Evolutionary conservation across 2,888 invertebrate genomes (phyloP), one percentile per base, ranked within the genome.

Genomic region (Laspeyria flexula): DNA sequence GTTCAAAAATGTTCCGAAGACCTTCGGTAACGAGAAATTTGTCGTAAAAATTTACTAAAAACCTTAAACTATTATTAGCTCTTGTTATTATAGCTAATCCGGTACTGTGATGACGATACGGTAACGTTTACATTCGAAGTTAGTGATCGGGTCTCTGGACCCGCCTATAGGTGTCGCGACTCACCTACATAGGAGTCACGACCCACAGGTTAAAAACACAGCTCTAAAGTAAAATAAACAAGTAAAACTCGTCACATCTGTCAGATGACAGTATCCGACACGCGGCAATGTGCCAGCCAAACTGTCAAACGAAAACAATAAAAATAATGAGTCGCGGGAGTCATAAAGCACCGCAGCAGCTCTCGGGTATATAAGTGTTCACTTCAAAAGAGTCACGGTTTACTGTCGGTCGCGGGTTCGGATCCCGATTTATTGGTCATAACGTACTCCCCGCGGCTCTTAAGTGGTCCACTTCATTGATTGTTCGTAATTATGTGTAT

Each of bases 341-440:
- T 48, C 42, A 42, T 49, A 43, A 49, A 38, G 31, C 29, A 47
- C 60, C 53, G 40, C 54, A 56, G 12, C 42, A n/a, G n/a, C 49
- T 43, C 35, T 40, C 53, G 38, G n/a, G n/a, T n/a, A n/a, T n/a
- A n/a, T 69, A 86, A 87, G 83, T 1, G 80, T 25, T 86, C 1
- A 84, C 90, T 61, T 86, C 80, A 50, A 83, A 74, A 79, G 69
- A 41, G 27, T n/a, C n/a, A n/a, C n/a, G n/a, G 27, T 50, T 43
- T 43, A 50, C 25, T 43, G 43, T 16, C 43, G 21, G 30, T 41
- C 35, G 35, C 25, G 35, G 42, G 51, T 45, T 45, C 29, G n/a
- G 35, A 23, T 18, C 44, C 31, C 45, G 51, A 51, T 51, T 51
- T 51, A 51, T 45, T 33, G 45, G 18, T 42, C 44, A 23, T 51